Evolutionary conservation across 2,888 invertebrate species (phyloP).

Genomic region (Pycnomerus fuliginosus): DNA sequence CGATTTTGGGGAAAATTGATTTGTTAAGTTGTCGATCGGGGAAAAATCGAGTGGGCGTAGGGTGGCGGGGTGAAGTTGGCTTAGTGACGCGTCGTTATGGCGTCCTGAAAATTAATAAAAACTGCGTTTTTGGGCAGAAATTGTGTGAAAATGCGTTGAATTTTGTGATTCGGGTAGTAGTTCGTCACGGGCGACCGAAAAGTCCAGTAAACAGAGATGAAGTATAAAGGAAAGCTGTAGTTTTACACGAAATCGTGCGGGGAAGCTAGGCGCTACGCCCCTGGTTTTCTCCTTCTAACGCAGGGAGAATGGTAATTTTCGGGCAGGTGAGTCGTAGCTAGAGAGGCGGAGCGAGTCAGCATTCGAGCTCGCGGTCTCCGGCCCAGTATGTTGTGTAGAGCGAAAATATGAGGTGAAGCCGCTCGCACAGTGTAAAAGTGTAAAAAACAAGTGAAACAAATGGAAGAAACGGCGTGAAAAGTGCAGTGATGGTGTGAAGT

Average conservation of each 20-base stretch:
- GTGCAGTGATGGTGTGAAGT: conserved; percentile 15
- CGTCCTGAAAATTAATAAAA: not conserved
- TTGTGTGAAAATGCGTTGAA: conserved; percentile 19
- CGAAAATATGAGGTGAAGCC: conserved; percentile 48
- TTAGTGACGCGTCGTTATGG: conserved; percentile 1
- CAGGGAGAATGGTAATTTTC: conserved; percentile 26
- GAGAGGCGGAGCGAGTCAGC: conserved; percentile 46
- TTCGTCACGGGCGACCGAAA: conserved; percentile 46
- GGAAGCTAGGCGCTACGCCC: conserved; percentile 29
- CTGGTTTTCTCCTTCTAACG: conserved; percentile 36
- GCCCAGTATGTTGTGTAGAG: conserved; percentile 47
- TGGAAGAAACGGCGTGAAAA: conserved; percentile 9
- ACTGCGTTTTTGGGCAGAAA: conserved; percentile 2
- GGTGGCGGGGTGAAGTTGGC: no score
- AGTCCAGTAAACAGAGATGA: conserved; percentile 47
- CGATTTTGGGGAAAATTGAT: not conserved
- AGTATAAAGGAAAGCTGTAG: conserved; percentile 50
- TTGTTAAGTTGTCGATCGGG: no score
- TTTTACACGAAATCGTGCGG: conserved; percentile 49
- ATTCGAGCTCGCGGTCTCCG: conserved; percentile 41
- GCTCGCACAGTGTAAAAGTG: conserved; percentile 41
- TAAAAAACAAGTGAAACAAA: conserved; percentile 18
- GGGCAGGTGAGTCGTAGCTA: conserved; percentile 29
- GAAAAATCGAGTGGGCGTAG: no score
- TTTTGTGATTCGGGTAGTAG: conserved; percentile 44